Percentiles rank a stretch among this genome's conserved stretches.
Evolutionary conservation across 2,797 vertebrate genomes (phyloP).

Genomic region (Halcyon smyrnensis): DNA sequence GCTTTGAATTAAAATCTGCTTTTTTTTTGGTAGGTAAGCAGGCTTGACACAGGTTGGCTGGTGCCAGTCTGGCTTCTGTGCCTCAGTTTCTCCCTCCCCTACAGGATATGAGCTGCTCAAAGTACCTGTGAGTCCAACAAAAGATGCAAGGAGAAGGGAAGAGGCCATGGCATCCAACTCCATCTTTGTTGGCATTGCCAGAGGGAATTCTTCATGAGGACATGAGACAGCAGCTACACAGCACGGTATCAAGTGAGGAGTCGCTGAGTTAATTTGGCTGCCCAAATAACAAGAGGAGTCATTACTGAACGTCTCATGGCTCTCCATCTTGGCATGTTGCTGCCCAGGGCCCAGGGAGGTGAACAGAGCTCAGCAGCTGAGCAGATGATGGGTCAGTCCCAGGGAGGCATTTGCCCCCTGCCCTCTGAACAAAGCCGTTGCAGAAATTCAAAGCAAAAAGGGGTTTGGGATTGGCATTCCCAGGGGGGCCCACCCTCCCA

Average conservation of each 20-base stretch:
- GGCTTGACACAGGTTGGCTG: neutral
- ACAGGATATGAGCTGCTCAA: neutral
- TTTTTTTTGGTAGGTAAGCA: neutral
- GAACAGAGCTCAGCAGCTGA: neutral
- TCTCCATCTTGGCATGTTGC: accelerated
- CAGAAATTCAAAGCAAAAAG: neutral
- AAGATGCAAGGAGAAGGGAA: neutral
- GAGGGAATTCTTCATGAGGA: neutral
- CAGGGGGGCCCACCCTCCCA: accelerated
- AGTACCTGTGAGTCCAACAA: neutral
- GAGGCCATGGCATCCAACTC: neutral
- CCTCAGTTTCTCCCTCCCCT: neutral
- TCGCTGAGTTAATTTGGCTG: neutral
- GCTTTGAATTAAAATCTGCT: neutral
- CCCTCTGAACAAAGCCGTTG: neutral
- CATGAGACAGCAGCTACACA: neutral
- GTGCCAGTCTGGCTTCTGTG: neutral
- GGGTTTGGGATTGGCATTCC: neutral
- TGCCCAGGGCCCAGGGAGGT: neutral
- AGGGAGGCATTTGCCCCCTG: accelerated
- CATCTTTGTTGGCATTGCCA: accelerated
- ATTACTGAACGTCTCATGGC: neutral
- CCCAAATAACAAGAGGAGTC: neutral
- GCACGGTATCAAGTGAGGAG: accelerated
- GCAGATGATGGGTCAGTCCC: neutral